phyloP scores from a whole-genome alignment of 1,140 invertebrate species.

The Drosophila grimshawi region DNA sequence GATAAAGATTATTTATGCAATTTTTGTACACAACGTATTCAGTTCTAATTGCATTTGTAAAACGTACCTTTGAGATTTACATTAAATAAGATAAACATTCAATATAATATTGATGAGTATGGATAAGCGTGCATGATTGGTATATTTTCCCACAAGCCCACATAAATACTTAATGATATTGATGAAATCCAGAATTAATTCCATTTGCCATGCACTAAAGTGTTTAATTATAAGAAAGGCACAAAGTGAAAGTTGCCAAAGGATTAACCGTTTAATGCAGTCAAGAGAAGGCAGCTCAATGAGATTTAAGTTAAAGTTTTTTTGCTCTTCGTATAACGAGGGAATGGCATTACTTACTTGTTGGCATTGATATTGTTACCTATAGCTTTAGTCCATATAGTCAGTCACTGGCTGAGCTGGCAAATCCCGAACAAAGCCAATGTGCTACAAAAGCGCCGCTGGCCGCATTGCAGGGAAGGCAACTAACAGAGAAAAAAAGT shows the following conservation, averaged over 20 bases:
- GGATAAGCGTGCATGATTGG: neutral
- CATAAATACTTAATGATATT: conserved; percentile 50
- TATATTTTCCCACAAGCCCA: neutral
- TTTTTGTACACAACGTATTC: too few species aligned
- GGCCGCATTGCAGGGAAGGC: conserved; percentile 57
- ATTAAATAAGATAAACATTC: neutral
- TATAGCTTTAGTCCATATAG: conserved; percentile 30
- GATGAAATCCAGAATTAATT: conserved; percentile 41
- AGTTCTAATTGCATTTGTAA: too few species aligned
- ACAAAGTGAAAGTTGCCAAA: conserved; percentile 43
- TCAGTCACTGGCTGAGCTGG: conserved; percentile 42
- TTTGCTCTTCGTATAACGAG: conserved; percentile 6
- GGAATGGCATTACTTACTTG: conserved; percentile 44
- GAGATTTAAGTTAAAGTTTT: conserved; percentile 51
- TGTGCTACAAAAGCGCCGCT: conserved; percentile 60
- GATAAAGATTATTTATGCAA: too few species aligned
- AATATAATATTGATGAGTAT: neutral
- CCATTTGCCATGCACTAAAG: conserved; percentile 49
- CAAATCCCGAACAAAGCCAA: conserved; percentile 78
- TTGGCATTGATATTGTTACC: conserved; percentile 57
- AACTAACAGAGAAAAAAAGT: conserved; percentile 48
- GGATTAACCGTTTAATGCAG: conserved; percentile 71
- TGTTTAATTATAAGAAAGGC: conserved; percentile 60
- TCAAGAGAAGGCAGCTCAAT: conserved; percentile 28
- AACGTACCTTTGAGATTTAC: neutral